A percentile compares a stretch with the other conserved stretches of the same genome.
Conservation (phyloP, 2,113 vertebrate species). For the Clarias batrachus region DNA sequence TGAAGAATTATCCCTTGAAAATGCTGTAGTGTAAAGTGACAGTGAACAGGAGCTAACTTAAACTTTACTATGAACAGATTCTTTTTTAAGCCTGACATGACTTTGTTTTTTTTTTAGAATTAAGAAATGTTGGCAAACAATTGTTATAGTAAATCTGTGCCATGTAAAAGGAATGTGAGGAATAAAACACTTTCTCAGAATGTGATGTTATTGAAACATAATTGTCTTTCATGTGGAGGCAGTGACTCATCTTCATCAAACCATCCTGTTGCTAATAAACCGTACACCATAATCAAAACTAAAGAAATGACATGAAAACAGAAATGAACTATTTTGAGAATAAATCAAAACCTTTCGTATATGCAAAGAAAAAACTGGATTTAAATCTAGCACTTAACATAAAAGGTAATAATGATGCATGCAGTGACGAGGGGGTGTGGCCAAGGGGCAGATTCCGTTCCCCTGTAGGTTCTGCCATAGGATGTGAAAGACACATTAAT, state of each 20-base stretch:
- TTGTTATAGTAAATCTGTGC: neutral
- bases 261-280: neutral
- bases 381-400: neutral
- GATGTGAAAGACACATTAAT: conserved; percentile 40
- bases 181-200: neutral
- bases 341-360: neutral
- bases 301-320: neutral
- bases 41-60: neutral
- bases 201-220: neutral
- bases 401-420: neutral
- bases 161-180: neutral
- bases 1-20: no score
- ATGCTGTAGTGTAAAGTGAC: neutral
- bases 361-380: no score
- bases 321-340: neutral
- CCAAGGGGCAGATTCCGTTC: neutral
- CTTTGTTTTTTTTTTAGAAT: neutral
- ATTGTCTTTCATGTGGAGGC: neutral
- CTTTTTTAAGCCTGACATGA: no score
- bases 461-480: conserved; percentile 17
- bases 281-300: neutral
- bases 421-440: neutral
- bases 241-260: neutral
- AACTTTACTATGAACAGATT: neutral
- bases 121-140: neutral